These are phyloP conservation scores for Lepidocolaptes lacrymiger DNA, from an alignment of 2,797 vertebrate species.

Conservation along the genomic window DNA sequence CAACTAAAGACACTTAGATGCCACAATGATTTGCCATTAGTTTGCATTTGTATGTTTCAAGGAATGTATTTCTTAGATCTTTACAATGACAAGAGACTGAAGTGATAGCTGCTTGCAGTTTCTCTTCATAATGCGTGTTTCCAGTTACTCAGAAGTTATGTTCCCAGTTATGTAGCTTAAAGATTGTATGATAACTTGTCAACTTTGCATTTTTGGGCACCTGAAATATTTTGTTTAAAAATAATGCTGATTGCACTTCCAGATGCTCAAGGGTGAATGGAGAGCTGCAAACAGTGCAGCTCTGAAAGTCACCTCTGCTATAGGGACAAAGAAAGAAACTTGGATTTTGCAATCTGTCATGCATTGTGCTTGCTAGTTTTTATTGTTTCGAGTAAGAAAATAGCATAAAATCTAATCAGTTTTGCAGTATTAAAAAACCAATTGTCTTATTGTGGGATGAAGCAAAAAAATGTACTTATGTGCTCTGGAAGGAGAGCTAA, in stretches of 20 bases:
- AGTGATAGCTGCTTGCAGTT: background rate
- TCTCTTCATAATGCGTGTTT: background rate
- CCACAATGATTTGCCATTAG: background rate
- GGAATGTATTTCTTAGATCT: background rate
- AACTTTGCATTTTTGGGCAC: background rate
- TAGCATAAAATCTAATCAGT: background rate
- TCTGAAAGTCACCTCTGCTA: slow-evolving; percentile 6
- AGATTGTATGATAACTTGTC: background rate
- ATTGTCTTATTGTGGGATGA: background rate
- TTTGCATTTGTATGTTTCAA: background rate
- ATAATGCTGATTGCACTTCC: slow-evolving; percentile 8
- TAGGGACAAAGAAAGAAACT: background rate
- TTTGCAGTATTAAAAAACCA: background rate
- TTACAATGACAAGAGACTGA: background rate
- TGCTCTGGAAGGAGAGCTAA: background rate
- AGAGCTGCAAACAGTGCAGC: background rate
- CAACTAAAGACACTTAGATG: background rate
- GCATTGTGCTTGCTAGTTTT: background rate
- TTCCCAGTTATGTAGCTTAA: background rate
- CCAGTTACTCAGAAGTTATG: background rate
- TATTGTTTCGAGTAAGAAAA: background rate
- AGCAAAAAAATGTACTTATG: background rate
- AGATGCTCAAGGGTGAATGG: background rate
- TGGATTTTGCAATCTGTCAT: background rate
- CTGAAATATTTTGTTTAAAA: background rate